A percentile compares a stretch with the other conserved stretches of the same genome.
Evolutionary conservation across 1,140 invertebrate species (phyloP).

Genomic region (Pseudobourletiella spinata): DNA sequence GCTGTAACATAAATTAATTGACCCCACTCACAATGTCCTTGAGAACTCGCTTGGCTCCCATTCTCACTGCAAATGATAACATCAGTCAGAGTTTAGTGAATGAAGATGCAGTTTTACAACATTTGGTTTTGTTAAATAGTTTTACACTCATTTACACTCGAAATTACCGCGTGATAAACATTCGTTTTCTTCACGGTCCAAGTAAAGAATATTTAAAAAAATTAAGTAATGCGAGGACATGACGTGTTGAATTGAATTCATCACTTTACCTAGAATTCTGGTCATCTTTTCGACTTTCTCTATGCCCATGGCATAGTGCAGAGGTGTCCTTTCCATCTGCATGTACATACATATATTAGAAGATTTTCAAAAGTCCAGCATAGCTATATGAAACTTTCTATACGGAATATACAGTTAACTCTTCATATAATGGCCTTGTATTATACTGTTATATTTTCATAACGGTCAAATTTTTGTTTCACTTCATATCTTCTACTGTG

Average conservation of each 20-base stretch:
- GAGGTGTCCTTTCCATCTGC: slow-evolving; percentile 70
- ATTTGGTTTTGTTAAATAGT: no score
- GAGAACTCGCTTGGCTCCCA: slow-evolving; percentile 65
- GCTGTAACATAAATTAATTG: no score
- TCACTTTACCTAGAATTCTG: slow-evolving; percentile 48
- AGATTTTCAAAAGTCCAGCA: no score
- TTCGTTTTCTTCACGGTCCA: not conserved
- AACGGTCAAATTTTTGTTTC: no score
- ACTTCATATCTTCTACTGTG: no score
- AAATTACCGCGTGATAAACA: no score
- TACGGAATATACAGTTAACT: no score
- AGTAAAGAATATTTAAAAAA: not conserved
- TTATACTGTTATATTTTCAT: no score
- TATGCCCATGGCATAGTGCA: slow-evolving; percentile 84
- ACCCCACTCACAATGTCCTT: slow-evolving; percentile 65
- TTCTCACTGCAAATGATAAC: slow-evolving; percentile 11
- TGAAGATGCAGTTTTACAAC: slow-evolving; percentile 60
- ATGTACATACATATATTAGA: no score
- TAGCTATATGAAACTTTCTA: no score
- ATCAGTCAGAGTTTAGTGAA: not conserved
- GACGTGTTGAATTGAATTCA: not conserved
- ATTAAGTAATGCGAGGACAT: not conserved
- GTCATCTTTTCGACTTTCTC: slow-evolving; percentile 58
- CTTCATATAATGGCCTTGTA: no score
- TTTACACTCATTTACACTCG: no score